Conservation (phyloP, 2,888 invertebrate species). For the Eurois occulta region DNA sequence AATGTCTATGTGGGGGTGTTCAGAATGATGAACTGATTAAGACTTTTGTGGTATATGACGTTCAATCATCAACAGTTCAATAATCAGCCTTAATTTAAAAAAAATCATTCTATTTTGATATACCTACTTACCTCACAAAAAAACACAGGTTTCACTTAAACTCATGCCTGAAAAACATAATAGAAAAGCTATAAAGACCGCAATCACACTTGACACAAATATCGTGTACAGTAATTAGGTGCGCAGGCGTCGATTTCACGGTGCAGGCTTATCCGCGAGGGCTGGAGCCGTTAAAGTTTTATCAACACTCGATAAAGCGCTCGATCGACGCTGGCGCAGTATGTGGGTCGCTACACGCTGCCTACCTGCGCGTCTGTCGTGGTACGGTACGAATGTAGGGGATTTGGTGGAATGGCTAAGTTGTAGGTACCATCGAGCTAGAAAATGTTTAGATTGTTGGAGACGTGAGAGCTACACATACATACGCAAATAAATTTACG, state of each 20-base stretch:
- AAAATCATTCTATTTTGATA: too few species aligned
- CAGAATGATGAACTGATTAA: too few species aligned
- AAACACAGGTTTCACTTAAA: slow-evolving; percentile 25
- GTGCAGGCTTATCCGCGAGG: slow-evolving; percentile 70
- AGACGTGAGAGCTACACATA: background rate
- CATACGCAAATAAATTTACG: background rate
- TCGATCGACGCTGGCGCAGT: slow-evolving; percentile 70
- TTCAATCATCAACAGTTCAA: too few species aligned
- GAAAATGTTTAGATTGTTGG: background rate
- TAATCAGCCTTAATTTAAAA: background rate
- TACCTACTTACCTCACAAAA: background rate
- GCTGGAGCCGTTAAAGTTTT: slow-evolving; percentile 73
- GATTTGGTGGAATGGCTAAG: slow-evolving; percentile 41
- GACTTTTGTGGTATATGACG: background rate
- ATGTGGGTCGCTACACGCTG: slow-evolving; percentile 72
- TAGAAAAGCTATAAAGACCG: slow-evolving; percentile 61
- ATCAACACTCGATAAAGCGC: slow-evolving; percentile 74
- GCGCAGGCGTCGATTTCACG: slow-evolving; percentile 80
- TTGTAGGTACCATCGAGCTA: background rate
- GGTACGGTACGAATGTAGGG: slow-evolving; percentile 34
- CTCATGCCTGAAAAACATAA: slow-evolving; percentile 36
- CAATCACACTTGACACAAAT: slow-evolving; percentile 69
- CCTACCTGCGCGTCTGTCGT: slow-evolving; percentile 67
- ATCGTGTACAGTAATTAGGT: slow-evolving; percentile 69
- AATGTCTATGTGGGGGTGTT: too few species aligned